Evolutionary conservation across 1,140 invertebrate species (phyloP).

Genomic region (Proctacanthus coquilletti): DNA sequence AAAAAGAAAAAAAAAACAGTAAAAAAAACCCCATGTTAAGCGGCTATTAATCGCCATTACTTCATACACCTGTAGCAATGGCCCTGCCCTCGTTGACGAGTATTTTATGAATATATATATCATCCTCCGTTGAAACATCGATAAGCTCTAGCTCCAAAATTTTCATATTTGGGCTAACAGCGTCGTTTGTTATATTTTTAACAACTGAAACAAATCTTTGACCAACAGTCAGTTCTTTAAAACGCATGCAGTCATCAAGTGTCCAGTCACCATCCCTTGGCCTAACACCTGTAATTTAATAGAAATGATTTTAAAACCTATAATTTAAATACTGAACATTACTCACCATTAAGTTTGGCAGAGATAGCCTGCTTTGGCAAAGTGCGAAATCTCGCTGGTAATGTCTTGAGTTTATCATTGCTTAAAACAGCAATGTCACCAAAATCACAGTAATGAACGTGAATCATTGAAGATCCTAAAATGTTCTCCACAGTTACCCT

Average conservation of each 20-base stretch:
- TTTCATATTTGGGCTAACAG: constrained; percentile 7
- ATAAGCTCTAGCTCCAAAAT: constrained; percentile 16
- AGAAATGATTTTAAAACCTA: not conserved
- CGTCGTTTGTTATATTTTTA: constrained; percentile 3
- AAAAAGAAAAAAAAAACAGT: too few relatives aligned
- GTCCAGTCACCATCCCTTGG: constrained; percentile 16
- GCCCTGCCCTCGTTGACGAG: constrained; percentile 18
- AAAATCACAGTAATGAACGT: constrained; percentile 21
- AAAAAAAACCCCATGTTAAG: too few relatives aligned
- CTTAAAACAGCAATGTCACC: constrained; percentile 20
- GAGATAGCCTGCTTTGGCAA: constrained; percentile 23
- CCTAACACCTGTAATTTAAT: constrained; percentile 14
- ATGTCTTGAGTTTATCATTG: constrained; percentile 16
- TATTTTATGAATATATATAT: constrained; percentile 20
- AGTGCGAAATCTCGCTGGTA: constrained; percentile 15
- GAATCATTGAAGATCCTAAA: constrained; percentile 19
- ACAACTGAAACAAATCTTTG: constrained; percentile 22
- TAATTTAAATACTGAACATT: too few relatives aligned
- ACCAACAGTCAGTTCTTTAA: constrained; percentile 20
- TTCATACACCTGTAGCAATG: too few relatives aligned
- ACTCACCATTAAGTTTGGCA: constrained; percentile 22
- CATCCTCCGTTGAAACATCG: constrained; percentile 18
- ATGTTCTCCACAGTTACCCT: constrained; percentile 23
- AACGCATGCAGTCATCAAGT: constrained; percentile 21
- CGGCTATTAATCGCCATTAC: too few relatives aligned